Evolutionary conservation across 2,113 vertebrate genomes (phyloP), one percentile per base, ranked within the genome.

Genomic region (Centrocercus urophasianus): DNA sequence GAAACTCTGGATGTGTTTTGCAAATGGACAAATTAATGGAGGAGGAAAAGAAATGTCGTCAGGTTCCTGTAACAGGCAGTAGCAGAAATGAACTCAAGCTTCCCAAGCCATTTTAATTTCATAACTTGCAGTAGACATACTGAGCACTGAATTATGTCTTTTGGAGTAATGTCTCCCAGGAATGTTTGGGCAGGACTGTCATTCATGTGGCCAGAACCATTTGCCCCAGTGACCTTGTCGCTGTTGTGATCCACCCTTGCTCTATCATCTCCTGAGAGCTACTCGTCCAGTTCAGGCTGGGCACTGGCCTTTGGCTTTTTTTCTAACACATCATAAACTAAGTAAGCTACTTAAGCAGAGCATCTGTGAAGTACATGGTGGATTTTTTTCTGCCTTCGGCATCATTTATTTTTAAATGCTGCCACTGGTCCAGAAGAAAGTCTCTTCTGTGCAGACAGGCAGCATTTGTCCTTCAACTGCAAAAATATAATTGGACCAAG

Each of bases 181-280:
- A 74, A 60, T 28, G 18, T 72, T 83, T 81, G 83, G 10, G 2
- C 8, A 67, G 72, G 69, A 64, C 64, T 82, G 43, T 32, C 20
- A 4, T 52, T 87, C 72, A 24, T 14, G 4, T 27, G 38, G 38
- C 54, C 40, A 57, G 45, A 7, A 6, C 54, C 52, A 30, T 27
- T 3, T 64, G 83, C 30, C 73, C 40, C 15, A 0, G 0, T 90
- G 88, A 64, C 76, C 86, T 88, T 1, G 0, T 28, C 1, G 3
- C 69, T 78, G 19, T 47, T 75, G 64, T 81, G 70, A 17, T 66
- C 56, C 28, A 21, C 56, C 15, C 90, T 83, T 74, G n/a, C 42
- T 71, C 28, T 77, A 0, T 34, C 64, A 28, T 17, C 59, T 83
- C 75, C 75, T 50, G n/a, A 85, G 67, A 21, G 47, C 60, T 80